These are phyloP conservation scores for Dryobotodes eremita DNA, from an alignment of 2,888 invertebrate genomes.

Conservation along the genomic window DNA sequence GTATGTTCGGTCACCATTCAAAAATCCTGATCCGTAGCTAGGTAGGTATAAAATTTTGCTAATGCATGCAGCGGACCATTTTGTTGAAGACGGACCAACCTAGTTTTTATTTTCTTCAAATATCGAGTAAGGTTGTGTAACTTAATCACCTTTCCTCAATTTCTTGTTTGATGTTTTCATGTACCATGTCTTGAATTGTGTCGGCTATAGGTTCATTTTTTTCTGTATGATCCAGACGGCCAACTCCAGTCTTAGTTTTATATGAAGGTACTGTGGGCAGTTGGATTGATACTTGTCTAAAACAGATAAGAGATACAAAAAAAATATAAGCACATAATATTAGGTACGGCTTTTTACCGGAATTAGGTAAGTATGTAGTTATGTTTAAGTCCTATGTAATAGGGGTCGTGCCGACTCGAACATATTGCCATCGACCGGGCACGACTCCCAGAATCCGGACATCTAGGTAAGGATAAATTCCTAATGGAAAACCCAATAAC, in stretches of 20 bases:
- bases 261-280: background rate
- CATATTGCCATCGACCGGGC: background rate
- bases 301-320: constrained; percentile 19
- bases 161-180: no score
- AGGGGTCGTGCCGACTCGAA: background rate
- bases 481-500: background rate
- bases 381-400: background rate
- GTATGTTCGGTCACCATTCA: background rate
- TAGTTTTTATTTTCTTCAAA: background rate
- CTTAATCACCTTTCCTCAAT: background rate
- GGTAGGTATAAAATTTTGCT: background rate
- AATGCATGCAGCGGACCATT: background rate
- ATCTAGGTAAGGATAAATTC: background rate
- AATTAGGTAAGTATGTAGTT: background rate
- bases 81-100: background rate
- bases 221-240: background rate
- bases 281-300: constrained; percentile 47
- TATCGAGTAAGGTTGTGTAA: background rate
- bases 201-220: background rate
- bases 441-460: no score
- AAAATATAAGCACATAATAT: background rate
- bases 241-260: background rate
- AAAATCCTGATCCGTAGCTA: background rate
- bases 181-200: background rate
- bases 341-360: background rate